Percentiles rank a stretch among this genome's conserved stretches.
These are phyloP conservation scores for Macropis europaea DNA, from an alignment of 2,888 invertebrate genomes.

Conservation along the genomic window DNA sequence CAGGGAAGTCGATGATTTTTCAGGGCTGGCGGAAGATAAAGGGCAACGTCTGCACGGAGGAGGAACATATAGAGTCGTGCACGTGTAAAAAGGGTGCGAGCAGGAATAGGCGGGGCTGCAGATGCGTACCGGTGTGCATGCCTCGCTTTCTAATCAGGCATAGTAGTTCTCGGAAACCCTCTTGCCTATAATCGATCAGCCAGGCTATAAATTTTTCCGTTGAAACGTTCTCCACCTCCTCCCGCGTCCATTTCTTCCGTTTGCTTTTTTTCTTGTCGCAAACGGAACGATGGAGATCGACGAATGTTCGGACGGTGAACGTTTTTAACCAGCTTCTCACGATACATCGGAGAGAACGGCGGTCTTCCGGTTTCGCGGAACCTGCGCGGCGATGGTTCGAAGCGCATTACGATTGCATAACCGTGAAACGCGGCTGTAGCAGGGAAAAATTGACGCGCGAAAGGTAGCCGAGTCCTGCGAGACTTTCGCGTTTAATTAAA, in stretches of 20 bases:
- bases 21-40: slow-evolving; percentile 37
- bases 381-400: slow-evolving; percentile 4
- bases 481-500: slow-evolving; percentile 47
- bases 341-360: too few species aligned
- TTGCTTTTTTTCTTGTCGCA: slow-evolving; percentile 17
- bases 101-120: slow-evolving; percentile 69
- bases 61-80: slow-evolving; percentile 18
- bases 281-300: background rate
- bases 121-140: slow-evolving; percentile 67
- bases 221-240: slow-evolving; percentile 41
- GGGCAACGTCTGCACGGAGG: background rate
- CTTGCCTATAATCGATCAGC: slow-evolving; percentile 74
- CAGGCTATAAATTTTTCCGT: slow-evolving; percentile 73
- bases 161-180: slow-evolving; percentile 77
- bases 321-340: background rate
- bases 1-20: slow-evolving; percentile 49
- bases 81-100: slow-evolving; percentile 54
- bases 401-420: slow-evolving; percentile 46
- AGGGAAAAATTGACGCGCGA: slow-evolving; percentile 44
- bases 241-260: background rate
- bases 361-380: background rate
- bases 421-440: slow-evolving; percentile 32
- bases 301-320: background rate
- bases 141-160: slow-evolving; percentile 75
- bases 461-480: slow-evolving; percentile 5